These are phyloP conservation scores for Nomia melanderi DNA, from an alignment of 1,140 invertebrate species.

Conservation along the genomic window DNA sequence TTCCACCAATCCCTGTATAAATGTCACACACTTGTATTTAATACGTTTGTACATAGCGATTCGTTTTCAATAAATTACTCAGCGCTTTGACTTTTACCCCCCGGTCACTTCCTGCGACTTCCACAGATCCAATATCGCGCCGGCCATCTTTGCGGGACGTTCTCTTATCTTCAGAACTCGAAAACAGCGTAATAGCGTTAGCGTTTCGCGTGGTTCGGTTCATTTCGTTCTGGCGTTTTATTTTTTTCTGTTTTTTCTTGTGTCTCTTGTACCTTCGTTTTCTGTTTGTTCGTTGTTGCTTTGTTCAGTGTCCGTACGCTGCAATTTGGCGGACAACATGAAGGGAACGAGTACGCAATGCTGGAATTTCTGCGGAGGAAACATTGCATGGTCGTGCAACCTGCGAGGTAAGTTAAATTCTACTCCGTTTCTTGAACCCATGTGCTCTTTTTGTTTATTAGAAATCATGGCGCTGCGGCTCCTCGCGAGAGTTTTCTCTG, in stretches of 20 bases:
- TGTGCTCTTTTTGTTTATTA: neutral
- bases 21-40: conserved; percentile 73
- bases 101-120: neutral
- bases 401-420: conserved; percentile 33
- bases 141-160: neutral
- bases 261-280: no score
- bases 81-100: conserved; percentile 67
- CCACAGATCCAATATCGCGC: no score
- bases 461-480: neutral
- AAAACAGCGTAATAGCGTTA: neutral
- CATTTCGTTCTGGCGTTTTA: neutral
- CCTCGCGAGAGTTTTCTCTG: no score
- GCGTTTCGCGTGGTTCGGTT: neutral
- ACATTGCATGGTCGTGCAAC: neutral
- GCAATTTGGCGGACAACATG: neutral
- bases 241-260: no score
- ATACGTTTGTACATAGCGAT: conserved; percentile 74
- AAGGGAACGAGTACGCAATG: neutral
- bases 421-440: neutral
- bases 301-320: neutral
- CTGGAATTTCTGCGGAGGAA: conserved; percentile 2
- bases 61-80: conserved; percentile 74
- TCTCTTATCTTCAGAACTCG: neutral
- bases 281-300: no score
- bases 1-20: conserved; percentile 65